phyloP scores from a whole-genome alignment of 1,140 invertebrate species.

The Atta cephalotes region DNA sequence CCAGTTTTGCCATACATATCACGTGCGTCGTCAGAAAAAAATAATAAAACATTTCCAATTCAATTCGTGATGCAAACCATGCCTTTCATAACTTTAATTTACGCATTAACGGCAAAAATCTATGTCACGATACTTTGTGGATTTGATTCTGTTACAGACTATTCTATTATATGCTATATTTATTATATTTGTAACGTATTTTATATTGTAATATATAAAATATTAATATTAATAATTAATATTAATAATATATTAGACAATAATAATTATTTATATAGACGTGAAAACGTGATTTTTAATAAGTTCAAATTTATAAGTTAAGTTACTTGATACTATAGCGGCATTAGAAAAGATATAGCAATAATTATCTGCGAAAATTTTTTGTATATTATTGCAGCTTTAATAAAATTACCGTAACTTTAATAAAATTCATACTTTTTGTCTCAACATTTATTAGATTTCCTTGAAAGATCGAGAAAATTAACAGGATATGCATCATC shows the following conservation, averaged over 20 bases:
- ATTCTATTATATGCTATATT: not conserved
- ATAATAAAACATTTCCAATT: slow-evolving; percentile 6
- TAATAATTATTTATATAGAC: not conserved
- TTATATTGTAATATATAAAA: not conserved
- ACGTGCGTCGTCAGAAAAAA: not conserved
- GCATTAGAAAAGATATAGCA: not conserved
- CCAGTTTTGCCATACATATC: slow-evolving; percentile 17
- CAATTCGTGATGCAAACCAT: not conserved
- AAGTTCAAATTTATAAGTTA: not conserved
- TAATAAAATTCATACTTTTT: not conserved
- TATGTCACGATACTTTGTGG: not conserved
- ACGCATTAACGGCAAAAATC: not conserved
- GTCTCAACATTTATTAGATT: not conserved
- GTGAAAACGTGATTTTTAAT: not conserved
- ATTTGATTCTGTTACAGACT: slow-evolving; percentile 1
- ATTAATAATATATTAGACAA: too few relatives aligned
- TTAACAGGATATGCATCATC: slow-evolving; percentile 49
- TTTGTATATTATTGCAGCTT: not conserved
- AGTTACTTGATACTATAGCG: not conserved
- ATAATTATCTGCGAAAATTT: not conserved
- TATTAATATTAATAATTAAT: not conserved
- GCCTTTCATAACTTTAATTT: slow-evolving; percentile 22
- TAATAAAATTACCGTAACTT: not conserved
- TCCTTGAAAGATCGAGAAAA: slow-evolving; percentile 11
- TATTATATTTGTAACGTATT: not conserved